Evolutionary conservation across 2,113 vertebrate species (phyloP).

Genomic region (Taxidea taxus): DNA sequence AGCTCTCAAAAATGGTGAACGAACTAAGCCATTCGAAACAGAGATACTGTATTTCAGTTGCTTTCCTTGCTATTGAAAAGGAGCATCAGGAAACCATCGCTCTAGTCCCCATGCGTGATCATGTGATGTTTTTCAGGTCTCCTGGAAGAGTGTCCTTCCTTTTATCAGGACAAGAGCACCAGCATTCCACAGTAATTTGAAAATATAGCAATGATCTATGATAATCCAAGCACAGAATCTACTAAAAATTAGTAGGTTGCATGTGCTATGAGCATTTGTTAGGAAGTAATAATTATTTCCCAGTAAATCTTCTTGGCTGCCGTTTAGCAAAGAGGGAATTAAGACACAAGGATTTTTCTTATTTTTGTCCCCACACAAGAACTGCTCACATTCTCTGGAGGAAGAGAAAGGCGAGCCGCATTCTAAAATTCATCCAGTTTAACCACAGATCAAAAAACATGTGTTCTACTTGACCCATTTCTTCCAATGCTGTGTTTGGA

Average conservation of each 20-base stretch:
- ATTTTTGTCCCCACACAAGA: too few relatives aligned
- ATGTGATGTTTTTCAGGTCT: accelerated
- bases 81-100: accelerated
- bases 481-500: accelerated
- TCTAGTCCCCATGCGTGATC: accelerated
- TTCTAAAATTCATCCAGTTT: not conserved
- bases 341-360: accelerated
- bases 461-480: accelerated
- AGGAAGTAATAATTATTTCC: not conserved
- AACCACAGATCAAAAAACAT: not conserved
- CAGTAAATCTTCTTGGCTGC: too few relatives aligned
- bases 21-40: too few relatives aligned
- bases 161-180: accelerated
- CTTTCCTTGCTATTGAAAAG: accelerated
- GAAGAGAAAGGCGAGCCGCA: accelerated
- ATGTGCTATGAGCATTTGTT: accelerated
- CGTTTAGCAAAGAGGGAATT: not conserved
- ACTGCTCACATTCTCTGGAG: accelerated
- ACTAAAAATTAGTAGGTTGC: not conserved
- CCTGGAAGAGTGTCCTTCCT: not conserved
- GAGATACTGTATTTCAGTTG: accelerated
- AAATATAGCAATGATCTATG: not conserved
- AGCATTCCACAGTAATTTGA: accelerated
- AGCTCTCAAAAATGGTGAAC: accelerated
- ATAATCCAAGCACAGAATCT: accelerated